Conservation (phyloP, 2,888 invertebrate genomes). For the Andrena praecox region DNA sequence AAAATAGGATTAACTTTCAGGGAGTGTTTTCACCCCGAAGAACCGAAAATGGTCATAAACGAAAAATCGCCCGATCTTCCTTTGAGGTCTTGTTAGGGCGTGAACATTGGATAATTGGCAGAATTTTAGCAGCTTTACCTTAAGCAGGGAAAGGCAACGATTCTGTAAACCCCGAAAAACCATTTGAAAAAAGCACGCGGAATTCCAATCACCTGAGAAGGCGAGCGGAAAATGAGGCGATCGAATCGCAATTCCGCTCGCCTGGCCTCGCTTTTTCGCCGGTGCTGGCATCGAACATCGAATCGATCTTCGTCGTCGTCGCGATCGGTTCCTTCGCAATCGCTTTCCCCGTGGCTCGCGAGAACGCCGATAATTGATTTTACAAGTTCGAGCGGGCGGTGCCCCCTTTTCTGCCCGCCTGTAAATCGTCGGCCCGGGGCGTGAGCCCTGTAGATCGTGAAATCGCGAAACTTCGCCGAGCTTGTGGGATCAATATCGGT, state of each 20-base stretch:
- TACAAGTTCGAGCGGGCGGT: constrained; percentile 49
- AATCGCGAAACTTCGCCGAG: neutral
- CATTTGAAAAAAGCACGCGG: neutral
- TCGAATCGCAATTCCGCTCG: constrained; percentile 46
- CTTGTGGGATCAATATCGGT: constrained; percentile 36
- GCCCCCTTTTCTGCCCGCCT: constrained; percentile 40
- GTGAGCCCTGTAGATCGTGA: constrained; percentile 32
- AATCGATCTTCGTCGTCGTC: constrained; percentile 58
- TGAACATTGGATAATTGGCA: too few species aligned
- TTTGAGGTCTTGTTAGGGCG: too few species aligned
- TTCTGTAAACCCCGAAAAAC: neutral
- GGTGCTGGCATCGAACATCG: neutral
- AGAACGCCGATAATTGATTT: constrained; percentile 66
- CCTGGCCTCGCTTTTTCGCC: neutral
- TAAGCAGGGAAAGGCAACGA: neutral
- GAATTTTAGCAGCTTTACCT: too few species aligned
- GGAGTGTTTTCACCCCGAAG: too few species aligned
- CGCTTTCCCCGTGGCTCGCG: constrained; percentile 30
- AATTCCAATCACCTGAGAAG: constrained; percentile 20
- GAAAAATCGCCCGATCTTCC: too few species aligned
- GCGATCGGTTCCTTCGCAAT: constrained; percentile 48
- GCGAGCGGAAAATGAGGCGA: constrained; percentile 47
- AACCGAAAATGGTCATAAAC: too few species aligned
- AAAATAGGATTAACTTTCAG: too few species aligned
- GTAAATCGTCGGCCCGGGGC: constrained; percentile 40